Conservation (phyloP, 1,140 invertebrate species). For the Drosophila micromelanica region DNA sequence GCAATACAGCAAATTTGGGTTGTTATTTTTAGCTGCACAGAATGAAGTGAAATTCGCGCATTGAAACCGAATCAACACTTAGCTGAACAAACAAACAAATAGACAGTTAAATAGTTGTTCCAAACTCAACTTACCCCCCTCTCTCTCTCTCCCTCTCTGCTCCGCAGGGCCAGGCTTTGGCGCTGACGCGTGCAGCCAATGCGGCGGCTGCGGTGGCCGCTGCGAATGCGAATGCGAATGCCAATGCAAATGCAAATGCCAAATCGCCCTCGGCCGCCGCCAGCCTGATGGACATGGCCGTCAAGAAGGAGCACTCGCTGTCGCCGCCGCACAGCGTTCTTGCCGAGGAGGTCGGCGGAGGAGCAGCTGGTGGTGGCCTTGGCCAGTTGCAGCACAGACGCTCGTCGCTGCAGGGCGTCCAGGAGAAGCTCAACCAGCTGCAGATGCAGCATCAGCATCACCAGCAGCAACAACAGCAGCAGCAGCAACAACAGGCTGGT, state of each 20-base stretch:
- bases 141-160: neutral
- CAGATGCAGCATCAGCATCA: slow-evolving; percentile 81
- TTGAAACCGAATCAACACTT: slow-evolving; percentile 54
- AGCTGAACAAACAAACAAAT: slow-evolving; percentile 62
- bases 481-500: slow-evolving; percentile 47
- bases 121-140: slow-evolving; percentile 6
- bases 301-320: slow-evolving; percentile 80
- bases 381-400: slow-evolving; percentile 65
- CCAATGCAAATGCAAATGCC: slow-evolving; percentile 58
- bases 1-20: slow-evolving; percentile 79
- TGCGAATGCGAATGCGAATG: slow-evolving; percentile 31
- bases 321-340: slow-evolving; percentile 62
- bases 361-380: slow-evolving; percentile 8
- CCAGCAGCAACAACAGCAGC: slow-evolving; percentile 69
- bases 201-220: slow-evolving; percentile 76
- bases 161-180: slow-evolving; percentile 79
- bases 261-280: slow-evolving; percentile 65
- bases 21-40: slow-evolving; percentile 47
- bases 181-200: slow-evolving; percentile 76
- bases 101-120: slow-evolving; percentile 9
- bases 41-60: slow-evolving; percentile 58
- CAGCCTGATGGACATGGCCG: slow-evolving; percentile 68
- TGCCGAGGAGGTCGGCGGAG: slow-evolving; percentile 21
- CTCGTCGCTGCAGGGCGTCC: slow-evolving; percentile 74
- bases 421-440: slow-evolving; percentile 78